Base-by-base conservation (phyloP, 2,113 vertebrate species). In the Xiphophorus maculatus region DNA sequence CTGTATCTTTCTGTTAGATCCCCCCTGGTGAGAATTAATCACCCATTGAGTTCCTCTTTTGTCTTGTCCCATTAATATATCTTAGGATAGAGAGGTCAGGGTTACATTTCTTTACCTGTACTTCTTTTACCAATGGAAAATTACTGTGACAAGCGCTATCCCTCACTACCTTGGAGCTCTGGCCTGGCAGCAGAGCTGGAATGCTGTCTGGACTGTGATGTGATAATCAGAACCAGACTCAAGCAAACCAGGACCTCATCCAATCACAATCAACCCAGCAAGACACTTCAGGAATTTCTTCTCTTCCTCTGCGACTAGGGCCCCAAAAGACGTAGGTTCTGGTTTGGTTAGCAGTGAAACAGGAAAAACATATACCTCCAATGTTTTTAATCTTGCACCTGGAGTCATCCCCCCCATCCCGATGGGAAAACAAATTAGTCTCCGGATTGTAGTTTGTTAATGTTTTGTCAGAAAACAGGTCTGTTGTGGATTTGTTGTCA, bases 201-300 rank as follows among this genome's bases (percentile, higher is more conserved):
- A 90, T 86, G 84, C 85, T 76, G 79, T 91, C 85, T 76, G 85
- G 28, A 74, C 87, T 67, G 30, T 73, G 82, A 87, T 66, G 68
- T 84, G 85, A 77, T 93, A 94, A 94, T 93, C 91, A 90, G 66
- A 92, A 91, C 85, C 93, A 93, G 90, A 90, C 80, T 71, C 66
- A 33, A 65, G 33, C 62, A 58, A 79, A 30, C 35, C 63, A 65
- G 77, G 72, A 82, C 74, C 73, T 48, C 32, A 5, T 88, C 89
- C 84, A 89, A 83, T 75, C 44, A 29, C 82, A 85, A 79, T 85
- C 79, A 87, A 69, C 71, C 76, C 81, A 84, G 30, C 3, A 13
- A 42, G 66, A 70, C 54, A 74, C 80, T 81, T 83, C 51, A 87
- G 82, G 67, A 84, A 73, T 82, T 64, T 3, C 0, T 48, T 73